phyloP scores from a whole-genome alignment of 2,113 vertebrate genomes.

The Sterrhoptilus dennistouni region DNA sequence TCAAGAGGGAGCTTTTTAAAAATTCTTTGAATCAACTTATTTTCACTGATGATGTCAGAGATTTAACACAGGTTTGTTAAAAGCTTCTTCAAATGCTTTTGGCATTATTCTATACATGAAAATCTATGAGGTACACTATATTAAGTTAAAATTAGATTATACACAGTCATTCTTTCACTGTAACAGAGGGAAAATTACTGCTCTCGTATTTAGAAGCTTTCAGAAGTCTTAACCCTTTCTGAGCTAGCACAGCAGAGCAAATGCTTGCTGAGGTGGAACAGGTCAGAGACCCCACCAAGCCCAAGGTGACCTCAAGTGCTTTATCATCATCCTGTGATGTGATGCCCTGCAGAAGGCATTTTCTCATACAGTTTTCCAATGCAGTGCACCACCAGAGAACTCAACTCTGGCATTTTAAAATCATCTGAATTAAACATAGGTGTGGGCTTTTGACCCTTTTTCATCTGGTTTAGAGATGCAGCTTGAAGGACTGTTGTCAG shows the following conservation, averaged over 20 bases:
- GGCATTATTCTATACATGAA: not conserved
- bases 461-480: not conserved
- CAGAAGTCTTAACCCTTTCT: not conserved
- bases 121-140: not conserved
- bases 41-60: not conserved
- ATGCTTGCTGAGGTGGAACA: not conserved
- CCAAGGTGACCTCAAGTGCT: not conserved
- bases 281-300: not conserved
- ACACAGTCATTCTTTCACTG: not conserved
- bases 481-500: not conserved
- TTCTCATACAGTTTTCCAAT: not conserved
- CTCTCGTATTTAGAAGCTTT: not conserved
- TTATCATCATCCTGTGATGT: not conserved
- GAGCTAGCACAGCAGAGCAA: not conserved
- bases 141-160: not conserved
- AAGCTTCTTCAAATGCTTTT: not conserved
- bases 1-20: not conserved
- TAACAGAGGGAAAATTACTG: not conserved
- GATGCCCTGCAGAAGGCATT: not conserved
- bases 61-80: not conserved
- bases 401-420: not conserved
- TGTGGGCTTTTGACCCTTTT: not conserved
- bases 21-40: not conserved
- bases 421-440: not conserved
- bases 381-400: not conserved